These are phyloP conservation scores for Peromyscus californicus DNA, from an alignment of 2,113 vertebrate genomes.

Conservation along the genomic window DNA sequence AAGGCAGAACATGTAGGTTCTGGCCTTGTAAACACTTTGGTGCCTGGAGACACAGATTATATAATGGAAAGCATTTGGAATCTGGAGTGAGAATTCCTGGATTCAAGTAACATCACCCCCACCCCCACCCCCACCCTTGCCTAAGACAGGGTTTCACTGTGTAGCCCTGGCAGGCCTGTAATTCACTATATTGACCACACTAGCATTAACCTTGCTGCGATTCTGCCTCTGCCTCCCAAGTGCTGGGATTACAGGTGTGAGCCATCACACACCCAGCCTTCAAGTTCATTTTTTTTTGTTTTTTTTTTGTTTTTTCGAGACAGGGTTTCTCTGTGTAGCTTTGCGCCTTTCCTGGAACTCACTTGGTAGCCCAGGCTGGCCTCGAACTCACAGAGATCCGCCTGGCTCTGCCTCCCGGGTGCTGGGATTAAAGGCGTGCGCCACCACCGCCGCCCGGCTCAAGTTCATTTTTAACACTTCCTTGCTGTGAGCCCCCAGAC, in stretches of 20 bases:
- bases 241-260: neutral
- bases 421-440: too few relatives aligned
- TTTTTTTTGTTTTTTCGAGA: too few relatives aligned
- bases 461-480: neutral
- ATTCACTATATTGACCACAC: neutral
- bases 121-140: neutral
- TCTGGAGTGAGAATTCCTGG: neutral
- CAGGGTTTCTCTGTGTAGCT: too few relatives aligned
- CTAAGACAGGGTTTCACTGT: neutral
- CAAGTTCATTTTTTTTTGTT: slow-evolving; percentile 2
- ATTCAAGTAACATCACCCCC: neutral
- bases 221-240: neutral
- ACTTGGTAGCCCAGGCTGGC: too few relatives aligned
- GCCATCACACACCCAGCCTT: neutral
- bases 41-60: neutral
- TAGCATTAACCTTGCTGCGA: neutral
- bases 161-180: neutral
- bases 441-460: too few relatives aligned
- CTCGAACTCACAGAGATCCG: too few relatives aligned
- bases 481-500: neutral
- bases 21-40: neutral
- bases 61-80: slow-evolving; percentile 14
- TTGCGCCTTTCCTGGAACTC: too few relatives aligned
- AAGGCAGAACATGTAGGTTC: neutral
- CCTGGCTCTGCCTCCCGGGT: too few relatives aligned